A percentile compares a stretch with the other conserved stretches of the same genome.
These are phyloP conservation scores for Trididemnum clinides DNA, from an alignment of 23 tunicate genomes.

Conservation along the genomic window DNA sequence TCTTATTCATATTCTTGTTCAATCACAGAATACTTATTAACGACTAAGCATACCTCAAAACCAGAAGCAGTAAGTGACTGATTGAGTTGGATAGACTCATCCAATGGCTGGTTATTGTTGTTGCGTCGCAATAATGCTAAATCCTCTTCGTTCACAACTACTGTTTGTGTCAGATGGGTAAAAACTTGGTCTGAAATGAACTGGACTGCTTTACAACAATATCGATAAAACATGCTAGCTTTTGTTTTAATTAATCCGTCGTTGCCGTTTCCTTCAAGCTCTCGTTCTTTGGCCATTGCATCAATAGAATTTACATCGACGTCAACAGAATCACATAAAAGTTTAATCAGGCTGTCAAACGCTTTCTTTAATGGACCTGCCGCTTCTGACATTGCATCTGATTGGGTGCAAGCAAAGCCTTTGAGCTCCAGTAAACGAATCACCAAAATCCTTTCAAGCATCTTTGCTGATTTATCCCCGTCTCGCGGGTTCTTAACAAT, in stretches of 20 bases:
- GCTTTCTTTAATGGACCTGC: constrained; percentile 27
- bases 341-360: background rate
- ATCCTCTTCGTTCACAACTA: constrained; percentile 9
- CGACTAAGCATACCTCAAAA: constrained; percentile 2
- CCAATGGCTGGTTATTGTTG: background rate
- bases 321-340: background rate
- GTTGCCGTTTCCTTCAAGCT: constrained; percentile 24
- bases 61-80: background rate
- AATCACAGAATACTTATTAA: too few relatives aligned
- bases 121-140: constrained; percentile 13
- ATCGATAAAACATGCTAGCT: constrained; percentile 17
- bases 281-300: background rate
- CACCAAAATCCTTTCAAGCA: constrained; percentile 5
- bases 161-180: constrained; percentile 8
- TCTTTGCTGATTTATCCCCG: background rate
- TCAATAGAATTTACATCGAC: background rate
- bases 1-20: too few relatives aligned
- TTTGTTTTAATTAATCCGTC: background rate
- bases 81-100: background rate
- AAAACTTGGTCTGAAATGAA: background rate
- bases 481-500: background rate
- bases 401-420: constrained; percentile 39
- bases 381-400: constrained; percentile 26
- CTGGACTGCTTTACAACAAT: background rate
- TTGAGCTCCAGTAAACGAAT: constrained; percentile 33